Evolutionary conservation across 2,888 invertebrate species (phyloP).

Genomic region (Portevinia maculata): DNA sequence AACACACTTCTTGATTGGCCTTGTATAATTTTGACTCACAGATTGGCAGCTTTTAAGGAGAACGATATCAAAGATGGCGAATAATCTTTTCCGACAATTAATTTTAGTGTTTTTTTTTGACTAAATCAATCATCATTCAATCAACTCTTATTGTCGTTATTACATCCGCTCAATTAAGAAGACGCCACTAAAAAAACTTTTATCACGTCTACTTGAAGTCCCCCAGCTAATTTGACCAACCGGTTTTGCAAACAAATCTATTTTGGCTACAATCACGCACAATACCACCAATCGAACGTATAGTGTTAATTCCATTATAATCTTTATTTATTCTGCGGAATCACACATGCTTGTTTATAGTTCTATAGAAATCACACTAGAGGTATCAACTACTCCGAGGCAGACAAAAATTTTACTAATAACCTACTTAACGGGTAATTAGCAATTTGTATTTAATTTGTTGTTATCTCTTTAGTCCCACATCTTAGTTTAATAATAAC

Average conservation of each 20-base stretch:
- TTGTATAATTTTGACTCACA: no score
- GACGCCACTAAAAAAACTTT: constrained; percentile 28
- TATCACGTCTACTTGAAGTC: constrained; percentile 51
- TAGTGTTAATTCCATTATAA: neutral
- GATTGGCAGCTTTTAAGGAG: no score
- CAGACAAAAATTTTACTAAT: constrained; percentile 6
- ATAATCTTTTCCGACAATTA: no score
- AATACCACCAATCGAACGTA: neutral
- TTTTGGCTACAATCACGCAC: constrained; percentile 20
- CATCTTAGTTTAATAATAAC: neutral
- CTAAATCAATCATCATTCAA: constrained; percentile 39
- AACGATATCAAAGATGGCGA: no score
- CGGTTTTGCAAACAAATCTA: constrained; percentile 21
- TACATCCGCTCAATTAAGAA: constrained; percentile 34
- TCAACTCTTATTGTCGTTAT: neutral
- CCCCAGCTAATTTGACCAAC: constrained; percentile 18
- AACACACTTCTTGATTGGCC: no score
- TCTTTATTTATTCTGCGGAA: constrained; percentile 21
- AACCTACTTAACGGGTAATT: constrained; percentile 41
- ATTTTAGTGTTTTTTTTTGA: constrained; percentile 3
- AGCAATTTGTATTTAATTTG: constrained; percentile 18
- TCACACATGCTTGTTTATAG: constrained; percentile 1
- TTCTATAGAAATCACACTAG: constrained; percentile 41
- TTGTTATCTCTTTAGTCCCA: neutral
- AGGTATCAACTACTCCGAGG: neutral